Base-by-base conservation (phyloP, 1,140 invertebrate species). In the Samia ricini region DNA sequence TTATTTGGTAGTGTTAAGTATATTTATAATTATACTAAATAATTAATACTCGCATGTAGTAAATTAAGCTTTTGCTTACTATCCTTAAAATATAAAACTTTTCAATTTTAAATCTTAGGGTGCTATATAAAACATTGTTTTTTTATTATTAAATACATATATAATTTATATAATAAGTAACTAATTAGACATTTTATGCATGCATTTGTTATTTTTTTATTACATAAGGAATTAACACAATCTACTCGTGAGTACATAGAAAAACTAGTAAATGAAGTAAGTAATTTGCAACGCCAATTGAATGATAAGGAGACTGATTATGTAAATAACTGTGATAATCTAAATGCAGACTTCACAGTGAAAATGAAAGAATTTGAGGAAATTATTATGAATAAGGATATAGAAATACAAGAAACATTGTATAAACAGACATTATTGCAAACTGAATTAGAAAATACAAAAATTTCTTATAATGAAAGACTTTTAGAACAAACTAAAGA, bases 211-310 rank as follows among this genome's bases (percentile, higher is more conserved):
- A 22, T 52, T 23, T 12, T 69, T 76, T 71, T 56, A 68, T 61
- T 68, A 64, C 65, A 74, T 71, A 81, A 88, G 84, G 83, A 78
- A 62, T 63, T 79, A 60, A 66, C 66, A 55, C 36, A 33, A 56
- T 54, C 54, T 33, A 64, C 24, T 21, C 10, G 56, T 51, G 63
- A 68, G 56, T 42, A 55, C 57, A 69, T 74, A 68, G 81, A 78
- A 18, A 71, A 69, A 60, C 79, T 86, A 59, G 58, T 79, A 72
- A 55, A 56, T 24, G 73, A 88, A 56, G 61, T 84, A 66, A 70
- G 85, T 57, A 68, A 60, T 48, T 72, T 85, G 49, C 64, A 81
- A 76, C 66, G 63, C 52, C 81, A 82, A 56, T 52, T 81, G 48
- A 60, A 58, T 22, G 72, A 80, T 33, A 57, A 72, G 3, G 80